Conservation (phyloP, 2,797 vertebrate genomes). For the Pseudochirops cupreus region DNA sequence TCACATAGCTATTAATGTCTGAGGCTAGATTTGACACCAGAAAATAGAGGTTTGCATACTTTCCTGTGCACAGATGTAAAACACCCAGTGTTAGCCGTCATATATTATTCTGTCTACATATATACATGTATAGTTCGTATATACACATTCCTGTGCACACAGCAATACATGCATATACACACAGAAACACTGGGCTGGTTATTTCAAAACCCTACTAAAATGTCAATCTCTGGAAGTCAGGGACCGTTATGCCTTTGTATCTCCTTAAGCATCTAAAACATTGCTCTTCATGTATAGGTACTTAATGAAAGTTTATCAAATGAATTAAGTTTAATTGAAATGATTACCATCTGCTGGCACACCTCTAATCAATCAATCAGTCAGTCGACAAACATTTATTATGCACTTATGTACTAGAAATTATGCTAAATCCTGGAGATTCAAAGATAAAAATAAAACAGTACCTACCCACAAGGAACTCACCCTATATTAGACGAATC, state of each 20-base stretch:
- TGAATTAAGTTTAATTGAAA: slow-evolving; percentile 1
- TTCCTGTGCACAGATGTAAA: neutral
- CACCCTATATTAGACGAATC: neutral
- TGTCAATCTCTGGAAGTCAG: neutral
- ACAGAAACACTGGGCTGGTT: neutral
- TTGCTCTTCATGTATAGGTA: neutral
- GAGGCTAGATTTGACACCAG: neutral
- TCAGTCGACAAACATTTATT: neutral
- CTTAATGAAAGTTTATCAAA: neutral
- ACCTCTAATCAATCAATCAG: neutral
- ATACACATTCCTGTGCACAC: neutral
- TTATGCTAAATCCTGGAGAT: neutral
- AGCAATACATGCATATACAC: fast-evolving
- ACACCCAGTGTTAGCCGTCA: neutral
- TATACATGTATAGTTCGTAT: neutral
- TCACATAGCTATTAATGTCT: neutral
- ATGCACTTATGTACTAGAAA: neutral
- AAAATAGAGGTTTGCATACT: neutral
- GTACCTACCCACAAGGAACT: neutral
- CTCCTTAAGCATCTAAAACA: neutral
- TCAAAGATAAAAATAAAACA: neutral
- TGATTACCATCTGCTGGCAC: neutral
- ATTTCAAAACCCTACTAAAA: neutral
- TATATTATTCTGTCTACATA: neutral
- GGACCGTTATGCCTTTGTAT: neutral